phyloP scores from a whole-genome alignment of 2,888 invertebrate species.

The Ophion obscuratus region DNA sequence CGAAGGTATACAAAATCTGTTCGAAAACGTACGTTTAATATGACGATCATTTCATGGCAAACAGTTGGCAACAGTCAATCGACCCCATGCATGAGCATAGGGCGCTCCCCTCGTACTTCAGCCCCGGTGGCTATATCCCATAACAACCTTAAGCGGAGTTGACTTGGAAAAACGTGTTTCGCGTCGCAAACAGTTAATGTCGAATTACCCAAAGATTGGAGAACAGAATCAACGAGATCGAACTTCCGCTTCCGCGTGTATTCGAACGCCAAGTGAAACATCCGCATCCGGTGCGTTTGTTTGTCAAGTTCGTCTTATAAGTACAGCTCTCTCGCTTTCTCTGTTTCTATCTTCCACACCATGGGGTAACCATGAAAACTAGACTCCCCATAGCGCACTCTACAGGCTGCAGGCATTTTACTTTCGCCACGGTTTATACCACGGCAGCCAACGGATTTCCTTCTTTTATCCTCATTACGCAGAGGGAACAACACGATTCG shows the following conservation, averaged over 20 bases:
- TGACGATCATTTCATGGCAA: no score
- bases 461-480: conserved; percentile 29
- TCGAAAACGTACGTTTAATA: no score
- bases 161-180: not conserved
- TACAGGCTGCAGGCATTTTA: conserved; percentile 16
- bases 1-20: no score
- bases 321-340: no score
- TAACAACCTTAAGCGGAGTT: not conserved
- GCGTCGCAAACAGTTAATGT: not conserved
- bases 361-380: conserved; percentile 40
- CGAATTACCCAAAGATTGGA: not conserved
- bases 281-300: no score
- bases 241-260: not conserved
- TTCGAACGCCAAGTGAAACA: no score
- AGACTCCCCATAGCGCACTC: conserved; percentile 3
- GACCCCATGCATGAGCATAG: no score
- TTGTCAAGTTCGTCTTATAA: no score
- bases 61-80: no score
- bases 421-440: not conserved
- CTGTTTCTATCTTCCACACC: no score
- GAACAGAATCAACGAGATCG: not conserved
- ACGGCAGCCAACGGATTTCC: not conserved
- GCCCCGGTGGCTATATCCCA: no score
- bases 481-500: conserved; percentile 38
- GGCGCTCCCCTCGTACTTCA: no score